phyloP scores from a whole-genome alignment of 2,113 vertebrate genomes.

The Lynx canadensis region DNA sequence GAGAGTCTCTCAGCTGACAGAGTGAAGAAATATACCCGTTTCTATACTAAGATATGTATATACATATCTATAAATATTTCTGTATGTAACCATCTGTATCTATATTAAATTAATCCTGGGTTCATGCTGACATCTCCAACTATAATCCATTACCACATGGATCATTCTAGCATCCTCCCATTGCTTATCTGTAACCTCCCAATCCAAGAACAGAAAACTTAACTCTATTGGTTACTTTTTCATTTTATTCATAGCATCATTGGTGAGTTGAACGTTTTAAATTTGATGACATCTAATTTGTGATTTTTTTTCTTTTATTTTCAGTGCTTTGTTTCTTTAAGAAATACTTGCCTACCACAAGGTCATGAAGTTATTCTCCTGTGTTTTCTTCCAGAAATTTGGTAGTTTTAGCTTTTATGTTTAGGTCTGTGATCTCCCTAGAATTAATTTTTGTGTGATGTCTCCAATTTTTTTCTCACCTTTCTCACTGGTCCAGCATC shows the following conservation, averaged over 20 bases:
- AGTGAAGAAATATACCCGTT: not conserved
- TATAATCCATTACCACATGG: not conserved
- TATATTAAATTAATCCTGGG: not conserved
- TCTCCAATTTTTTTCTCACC: not conserved
- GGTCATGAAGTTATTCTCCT: not conserved
- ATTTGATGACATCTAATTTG: not conserved
- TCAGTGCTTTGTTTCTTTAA: not conserved
- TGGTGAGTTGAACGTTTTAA: not conserved
- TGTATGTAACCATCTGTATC: not conserved
- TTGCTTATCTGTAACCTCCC: not conserved
- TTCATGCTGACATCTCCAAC: not conserved
- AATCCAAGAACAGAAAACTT: not conserved
- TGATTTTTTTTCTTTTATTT: not conserved
- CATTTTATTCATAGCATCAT: not conserved
- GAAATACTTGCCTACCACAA: not conserved
- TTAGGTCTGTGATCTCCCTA: not conserved
- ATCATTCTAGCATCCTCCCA: not conserved
- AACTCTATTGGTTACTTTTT: not conserved
- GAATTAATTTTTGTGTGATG: not conserved
- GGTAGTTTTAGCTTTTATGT: not conserved
- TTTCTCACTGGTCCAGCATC: not conserved
- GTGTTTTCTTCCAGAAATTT: not conserved
- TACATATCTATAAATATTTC: not conserved
- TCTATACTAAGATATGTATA: not conserved
- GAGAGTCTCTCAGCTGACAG: not conserved